Percentiles rank a stretch among this genome's conserved stretches.
Conservation (phyloP, 2,113 vertebrate species). For the Lycaon pictus region DNA sequence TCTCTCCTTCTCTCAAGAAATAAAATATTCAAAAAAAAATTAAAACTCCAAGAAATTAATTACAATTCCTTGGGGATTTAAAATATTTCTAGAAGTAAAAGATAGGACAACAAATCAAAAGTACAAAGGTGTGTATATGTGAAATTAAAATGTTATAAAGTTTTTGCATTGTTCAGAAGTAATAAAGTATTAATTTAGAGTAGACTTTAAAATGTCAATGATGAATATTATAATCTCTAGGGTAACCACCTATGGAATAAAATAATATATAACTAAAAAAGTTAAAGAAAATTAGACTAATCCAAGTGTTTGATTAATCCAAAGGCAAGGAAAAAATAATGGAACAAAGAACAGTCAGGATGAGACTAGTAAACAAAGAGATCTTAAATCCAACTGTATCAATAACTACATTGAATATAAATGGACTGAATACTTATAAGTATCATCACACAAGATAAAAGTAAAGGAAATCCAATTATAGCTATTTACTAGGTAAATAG, state of each 20-base stretch:
- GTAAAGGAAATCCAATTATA: not conserved
- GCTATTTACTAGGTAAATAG: not conserved
- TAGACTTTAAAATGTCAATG: not conserved
- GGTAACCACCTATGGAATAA: not conserved
- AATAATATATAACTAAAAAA: not conserved
- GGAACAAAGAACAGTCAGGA: not conserved
- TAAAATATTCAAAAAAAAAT: not conserved
- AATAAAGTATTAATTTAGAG: not conserved
- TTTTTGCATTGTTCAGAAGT: not conserved
- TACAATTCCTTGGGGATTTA: not conserved
- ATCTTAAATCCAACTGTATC: not conserved
- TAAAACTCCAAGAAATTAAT: not conserved
- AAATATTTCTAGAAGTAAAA: slow-evolving; percentile 2
- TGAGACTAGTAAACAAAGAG: not conserved
- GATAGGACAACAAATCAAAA: not conserved
- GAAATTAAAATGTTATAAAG: slow-evolving; percentile 7
- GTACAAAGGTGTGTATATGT: not conserved
- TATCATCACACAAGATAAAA: not conserved
- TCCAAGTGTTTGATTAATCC: not conserved
- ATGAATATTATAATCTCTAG: not conserved
- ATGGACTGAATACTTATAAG: not conserved
- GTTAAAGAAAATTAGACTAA: not conserved
- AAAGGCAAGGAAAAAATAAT: slow-evolving; percentile 13
- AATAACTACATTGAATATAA: slow-evolving; percentile 4
- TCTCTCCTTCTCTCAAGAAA: not conserved